Evolutionary conservation across 2,797 vertebrate species (phyloP).

Genomic region (Malurus leucopterus): DNA sequence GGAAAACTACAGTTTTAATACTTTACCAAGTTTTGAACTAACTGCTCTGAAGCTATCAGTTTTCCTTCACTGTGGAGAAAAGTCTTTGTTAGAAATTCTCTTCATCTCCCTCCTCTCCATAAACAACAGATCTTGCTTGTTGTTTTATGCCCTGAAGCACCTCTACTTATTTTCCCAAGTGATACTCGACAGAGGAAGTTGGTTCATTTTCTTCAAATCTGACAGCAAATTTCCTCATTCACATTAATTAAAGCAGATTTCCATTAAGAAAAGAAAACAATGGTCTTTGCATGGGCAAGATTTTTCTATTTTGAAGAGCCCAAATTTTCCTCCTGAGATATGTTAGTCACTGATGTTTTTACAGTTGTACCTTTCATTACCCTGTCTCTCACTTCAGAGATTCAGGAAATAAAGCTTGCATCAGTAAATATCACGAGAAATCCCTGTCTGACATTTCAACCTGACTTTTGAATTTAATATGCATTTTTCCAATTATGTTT

Average conservation of each 20-base stretch:
- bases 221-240: neutral
- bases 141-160: neutral
- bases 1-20: neutral
- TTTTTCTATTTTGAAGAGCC: neutral
- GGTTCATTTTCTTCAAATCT: neutral
- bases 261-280: neutral
- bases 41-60: neutral
- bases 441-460: conserved; percentile 1
- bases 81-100: neutral
- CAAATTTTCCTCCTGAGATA: neutral
- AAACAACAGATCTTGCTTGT: neutral
- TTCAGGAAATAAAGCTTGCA: neutral
- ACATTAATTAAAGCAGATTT: neutral
- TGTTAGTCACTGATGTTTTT: neutral
- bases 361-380: neutral
- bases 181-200: neutral
- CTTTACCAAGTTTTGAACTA: neutral
- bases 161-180: neutral
- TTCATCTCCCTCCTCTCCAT: neutral
- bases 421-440: neutral
- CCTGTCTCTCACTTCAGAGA: neutral
- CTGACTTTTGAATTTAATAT: neutral
- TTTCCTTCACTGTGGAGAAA: neutral
- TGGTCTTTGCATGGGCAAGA: neutral
- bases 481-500: neutral